phyloP scores from a whole-genome alignment of 2,888 invertebrate species.

The Cynaeus angustus region DNA sequence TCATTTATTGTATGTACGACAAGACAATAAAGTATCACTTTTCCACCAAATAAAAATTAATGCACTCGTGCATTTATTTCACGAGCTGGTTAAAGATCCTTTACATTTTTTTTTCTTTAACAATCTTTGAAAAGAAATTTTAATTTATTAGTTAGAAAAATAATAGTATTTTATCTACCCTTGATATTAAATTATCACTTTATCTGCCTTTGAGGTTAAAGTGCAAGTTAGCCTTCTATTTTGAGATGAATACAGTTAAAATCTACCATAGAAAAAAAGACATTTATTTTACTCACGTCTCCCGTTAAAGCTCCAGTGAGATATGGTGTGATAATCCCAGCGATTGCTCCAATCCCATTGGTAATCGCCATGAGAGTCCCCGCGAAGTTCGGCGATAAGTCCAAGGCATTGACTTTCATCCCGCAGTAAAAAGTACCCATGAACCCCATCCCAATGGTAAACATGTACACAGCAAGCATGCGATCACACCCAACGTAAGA shows the following conservation, averaged over 20 bases:
- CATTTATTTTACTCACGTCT: constrained; percentile 76
- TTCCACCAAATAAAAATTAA: no score
- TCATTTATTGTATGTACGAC: no score
- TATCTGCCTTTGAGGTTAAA: no score
- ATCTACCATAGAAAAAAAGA: neutral
- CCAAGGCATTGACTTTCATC: constrained; percentile 79
- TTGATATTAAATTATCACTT: no score
- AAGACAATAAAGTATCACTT: no score
- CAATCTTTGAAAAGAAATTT: no score
- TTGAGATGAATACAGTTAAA: constrained; percentile 5
- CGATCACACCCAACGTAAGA: constrained; percentile 77
- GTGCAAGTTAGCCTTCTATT: no score
- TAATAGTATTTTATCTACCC: no score
- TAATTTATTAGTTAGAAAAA: no score
- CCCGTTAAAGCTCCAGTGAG: constrained; percentile 76
- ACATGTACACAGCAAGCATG: constrained; percentile 72
- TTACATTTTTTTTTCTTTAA: no score
- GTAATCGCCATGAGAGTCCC: constrained; percentile 79
- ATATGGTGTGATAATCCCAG: constrained; percentile 78
- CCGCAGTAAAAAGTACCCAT: constrained; percentile 83
- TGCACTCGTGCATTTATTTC: no score
- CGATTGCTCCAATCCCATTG: constrained; percentile 77
- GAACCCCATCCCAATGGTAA: constrained; percentile 77
- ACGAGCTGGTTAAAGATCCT: no score
- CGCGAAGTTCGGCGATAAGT: constrained; percentile 78